phyloP scores from a whole-genome alignment of 53 echinoderm and acorn worm genomes.

The Actinopyga echinites region DNA sequence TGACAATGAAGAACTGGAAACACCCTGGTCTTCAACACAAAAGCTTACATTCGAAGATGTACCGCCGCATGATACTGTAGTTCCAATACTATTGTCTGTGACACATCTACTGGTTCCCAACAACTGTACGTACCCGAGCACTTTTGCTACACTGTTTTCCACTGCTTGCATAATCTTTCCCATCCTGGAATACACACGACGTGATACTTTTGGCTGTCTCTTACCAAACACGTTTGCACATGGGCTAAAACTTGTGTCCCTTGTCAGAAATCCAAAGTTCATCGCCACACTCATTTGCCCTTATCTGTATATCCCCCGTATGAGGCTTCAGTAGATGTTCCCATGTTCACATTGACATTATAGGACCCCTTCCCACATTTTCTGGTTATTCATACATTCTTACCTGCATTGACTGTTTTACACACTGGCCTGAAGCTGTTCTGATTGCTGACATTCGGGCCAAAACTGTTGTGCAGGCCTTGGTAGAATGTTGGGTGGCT shows the following conservation, averaged over 20 bases:
- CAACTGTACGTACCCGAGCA: constrained; percentile 28
- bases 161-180: constrained; percentile 30
- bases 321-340: constrained; percentile 35
- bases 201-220: constrained; percentile 48
- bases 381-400: constrained; percentile 41
- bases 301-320: constrained; percentile 33
- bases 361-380: constrained; percentile 46
- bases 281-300: constrained; percentile 49
- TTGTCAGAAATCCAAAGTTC: constrained; percentile 37
- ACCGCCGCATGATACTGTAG: not conserved
- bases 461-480: not conserved
- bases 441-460: constrained; percentile 55
- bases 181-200: constrained; percentile 52
- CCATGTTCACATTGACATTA: constrained; percentile 56
- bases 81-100: not conserved
- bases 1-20: not conserved
- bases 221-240: constrained; percentile 27
- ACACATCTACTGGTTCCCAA: constrained; percentile 2
- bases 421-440: constrained; percentile 61
- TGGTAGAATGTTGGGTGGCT: constrained; percentile 21
- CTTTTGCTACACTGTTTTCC: constrained; percentile 25
- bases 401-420: constrained; percentile 51
- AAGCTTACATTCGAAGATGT: not conserved
- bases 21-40: not conserved
- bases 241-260: constrained; percentile 25